Percentiles rank a stretch among this genome's conserved stretches.
Conservation (phyloP, 2,888 invertebrate species). For the Chorisops tibialis region DNA sequence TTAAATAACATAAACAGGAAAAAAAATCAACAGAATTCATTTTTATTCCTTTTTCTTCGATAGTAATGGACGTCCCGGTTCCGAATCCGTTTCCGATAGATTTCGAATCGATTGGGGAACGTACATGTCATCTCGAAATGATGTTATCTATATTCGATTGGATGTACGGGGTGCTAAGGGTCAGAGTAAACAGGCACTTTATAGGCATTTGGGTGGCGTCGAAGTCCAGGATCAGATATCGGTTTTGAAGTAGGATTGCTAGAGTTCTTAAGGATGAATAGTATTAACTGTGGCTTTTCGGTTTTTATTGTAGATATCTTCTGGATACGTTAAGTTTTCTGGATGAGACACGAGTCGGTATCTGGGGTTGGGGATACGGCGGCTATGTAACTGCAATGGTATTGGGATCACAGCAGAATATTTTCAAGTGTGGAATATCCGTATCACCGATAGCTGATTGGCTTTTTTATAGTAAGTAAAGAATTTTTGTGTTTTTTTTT, state of each 20-base stretch:
- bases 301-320: constrained; percentile 59
- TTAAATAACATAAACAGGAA: background rate
- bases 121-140: constrained; percentile 86
- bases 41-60: constrained; percentile 2
- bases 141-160: constrained; percentile 84
- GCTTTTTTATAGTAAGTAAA: constrained; percentile 91
- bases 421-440: constrained; percentile 89
- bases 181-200: constrained; percentile 76
- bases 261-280: background rate
- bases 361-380: constrained; percentile 96
- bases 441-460: constrained; percentile 95
- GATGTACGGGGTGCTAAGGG: constrained; percentile 85
- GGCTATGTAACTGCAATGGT: constrained; percentile 93
- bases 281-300: background rate
- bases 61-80: constrained; percentile 89
- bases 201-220: constrained; percentile 79
- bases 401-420: constrained; percentile 79
- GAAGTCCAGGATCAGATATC: constrained; percentile 91
- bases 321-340: constrained; percentile 78
- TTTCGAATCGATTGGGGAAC: constrained; percentile 88
- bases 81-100: constrained; percentile 83
- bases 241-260: constrained; percentile 63
- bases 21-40: background rate
- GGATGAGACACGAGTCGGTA: constrained; percentile 82
- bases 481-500: no score